A percentile compares a stretch with the other conserved stretches of the same genome.
These are phyloP conservation scores for Neoniphon sammara DNA, from an alignment of 2,797 vertebrate species.

Conservation along the genomic window DNA sequence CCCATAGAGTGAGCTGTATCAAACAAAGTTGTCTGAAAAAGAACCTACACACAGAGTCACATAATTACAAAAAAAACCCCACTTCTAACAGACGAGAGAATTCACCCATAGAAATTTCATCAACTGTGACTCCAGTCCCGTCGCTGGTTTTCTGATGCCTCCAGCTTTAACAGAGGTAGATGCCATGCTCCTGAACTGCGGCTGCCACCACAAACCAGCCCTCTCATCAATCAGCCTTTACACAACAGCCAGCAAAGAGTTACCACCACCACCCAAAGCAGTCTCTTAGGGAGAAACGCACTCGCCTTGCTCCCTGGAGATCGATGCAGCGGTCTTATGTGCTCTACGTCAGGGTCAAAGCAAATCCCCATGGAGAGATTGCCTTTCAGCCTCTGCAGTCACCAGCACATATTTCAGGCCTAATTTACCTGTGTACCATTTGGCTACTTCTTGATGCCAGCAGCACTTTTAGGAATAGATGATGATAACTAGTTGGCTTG, in stretches of 20 bases:
- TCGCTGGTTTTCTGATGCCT: constrained; percentile 2
- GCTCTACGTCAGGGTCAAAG: constrained; percentile 46
- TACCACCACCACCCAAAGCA: constrained; percentile 18
- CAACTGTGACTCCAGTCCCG: constrained; percentile 6
- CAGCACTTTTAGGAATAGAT: constrained; percentile 26
- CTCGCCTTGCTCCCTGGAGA: constrained; percentile 19
- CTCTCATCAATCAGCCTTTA: constrained; percentile 57
- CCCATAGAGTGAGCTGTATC: too few species aligned
- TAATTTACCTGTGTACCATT: constrained; percentile 25
- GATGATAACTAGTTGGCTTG: neutral
- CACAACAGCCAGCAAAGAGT: constrained; percentile 27
- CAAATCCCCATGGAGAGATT: constrained; percentile 45
- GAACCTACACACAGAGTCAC: neutral
- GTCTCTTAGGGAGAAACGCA: constrained; percentile 34
- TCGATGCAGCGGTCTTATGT: constrained; percentile 22
- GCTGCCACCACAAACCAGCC: constrained; percentile 43
- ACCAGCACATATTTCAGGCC: constrained; percentile 33
- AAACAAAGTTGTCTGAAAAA: neutral
- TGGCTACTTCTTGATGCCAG: constrained; percentile 27
- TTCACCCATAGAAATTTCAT: constrained; percentile 6
- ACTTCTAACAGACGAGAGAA: neutral
- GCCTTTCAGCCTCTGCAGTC: constrained; percentile 52
- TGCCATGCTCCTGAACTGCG: constrained; percentile 45
- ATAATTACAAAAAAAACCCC: neutral
- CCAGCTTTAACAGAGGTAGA: constrained; percentile 38